Base-by-base conservation (phyloP, 2,888 invertebrate genomes). In the Phengaris arion region DNA sequence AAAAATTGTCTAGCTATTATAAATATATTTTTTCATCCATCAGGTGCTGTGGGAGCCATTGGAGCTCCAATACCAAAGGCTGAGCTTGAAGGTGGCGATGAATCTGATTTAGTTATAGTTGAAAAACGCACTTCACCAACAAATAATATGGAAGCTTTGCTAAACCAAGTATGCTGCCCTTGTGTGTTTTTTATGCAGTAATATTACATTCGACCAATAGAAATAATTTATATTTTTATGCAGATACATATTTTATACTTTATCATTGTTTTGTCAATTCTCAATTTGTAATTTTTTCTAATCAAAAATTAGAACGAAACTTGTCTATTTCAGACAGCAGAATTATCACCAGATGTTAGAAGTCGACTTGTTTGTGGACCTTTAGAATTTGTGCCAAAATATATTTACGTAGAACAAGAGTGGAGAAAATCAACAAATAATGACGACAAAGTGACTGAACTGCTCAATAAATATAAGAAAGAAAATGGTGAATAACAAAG, bases 51-150 rank as follows among this genome's bases (percentile, higher is more conserved):
- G 13, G 84, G 85, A 2, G 84, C 82, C 13, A 84, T 90, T 51
- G 88, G 87, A 10, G 88, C 84, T 0, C 92, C 93, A 0, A 94
- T 94, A 69, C 95, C 96, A 6, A 96, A 95, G 0, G 97, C 97
- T 0, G 97, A 97, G 86, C 95, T 97, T n/a, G 97, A 97, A 86
- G 97, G 96, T 0, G 96, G 96, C 0, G 96, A 97, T 81, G 97
- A 97, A 83, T 96, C 96, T 0, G 97, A 97, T 83, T 94, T 96
- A 8, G 96, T 97, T 0, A 95, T 95, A 57, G 96, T 97, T 22
- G 97, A 97, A 81, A 95, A 96, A 0, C 97, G 97, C 0, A 95
- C 95, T 8, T 93, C 94, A 69, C 96, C 97, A 1, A 95, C 95
- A 81, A 95, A 94, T 77, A 96, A 97, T 87, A 88, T 97, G 74